These are phyloP conservation scores for Nannobrachium achirus DNA, from an alignment of 2,113 vertebrate genomes.

Conservation along the genomic window DNA sequence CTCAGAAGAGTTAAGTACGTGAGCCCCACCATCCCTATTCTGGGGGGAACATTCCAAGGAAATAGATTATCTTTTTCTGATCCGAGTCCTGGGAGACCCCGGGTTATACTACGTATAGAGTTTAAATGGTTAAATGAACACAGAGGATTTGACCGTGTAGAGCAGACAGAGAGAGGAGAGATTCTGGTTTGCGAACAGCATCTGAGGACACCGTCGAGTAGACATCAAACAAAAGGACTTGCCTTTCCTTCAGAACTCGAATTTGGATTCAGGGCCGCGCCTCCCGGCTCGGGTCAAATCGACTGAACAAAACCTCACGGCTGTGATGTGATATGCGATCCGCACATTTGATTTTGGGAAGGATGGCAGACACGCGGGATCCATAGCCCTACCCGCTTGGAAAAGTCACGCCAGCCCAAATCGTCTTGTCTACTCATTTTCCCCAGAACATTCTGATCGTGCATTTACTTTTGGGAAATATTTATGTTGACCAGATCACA, in stretches of 20 bases:
- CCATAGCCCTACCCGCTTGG: constrained; percentile 38
- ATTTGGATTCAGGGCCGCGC: constrained; percentile 53
- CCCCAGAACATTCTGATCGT: too few relatives aligned
- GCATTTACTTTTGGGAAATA: too few relatives aligned
- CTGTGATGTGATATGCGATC: constrained; percentile 29
- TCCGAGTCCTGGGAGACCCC: too few relatives aligned
- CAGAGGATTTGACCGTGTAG: too few relatives aligned
- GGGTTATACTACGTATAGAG: too few relatives aligned
- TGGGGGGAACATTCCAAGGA: too few relatives aligned
- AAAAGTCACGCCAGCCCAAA: constrained; percentile 54
- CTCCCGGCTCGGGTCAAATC: constrained; percentile 38
- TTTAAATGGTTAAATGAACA: too few relatives aligned
- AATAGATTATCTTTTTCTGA: too few relatives aligned
- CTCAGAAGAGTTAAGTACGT: too few relatives aligned
- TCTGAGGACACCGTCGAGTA: not conserved
- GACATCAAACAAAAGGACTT: constrained; percentile 21
- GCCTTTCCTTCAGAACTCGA: constrained; percentile 41
- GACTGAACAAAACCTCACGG: constrained; percentile 45
- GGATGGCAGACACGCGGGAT: constrained; percentile 44
- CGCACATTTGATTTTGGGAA: constrained; percentile 41
- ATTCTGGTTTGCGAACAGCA: not conserved
- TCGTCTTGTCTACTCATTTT: not conserved
- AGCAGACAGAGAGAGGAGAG: not conserved
- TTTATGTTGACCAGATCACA: too few relatives aligned
- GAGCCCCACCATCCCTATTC: too few relatives aligned